Evolutionary conservation across 2,888 invertebrate genomes (phyloP).

Genomic region (Pyrochroa serraticornis): DNA sequence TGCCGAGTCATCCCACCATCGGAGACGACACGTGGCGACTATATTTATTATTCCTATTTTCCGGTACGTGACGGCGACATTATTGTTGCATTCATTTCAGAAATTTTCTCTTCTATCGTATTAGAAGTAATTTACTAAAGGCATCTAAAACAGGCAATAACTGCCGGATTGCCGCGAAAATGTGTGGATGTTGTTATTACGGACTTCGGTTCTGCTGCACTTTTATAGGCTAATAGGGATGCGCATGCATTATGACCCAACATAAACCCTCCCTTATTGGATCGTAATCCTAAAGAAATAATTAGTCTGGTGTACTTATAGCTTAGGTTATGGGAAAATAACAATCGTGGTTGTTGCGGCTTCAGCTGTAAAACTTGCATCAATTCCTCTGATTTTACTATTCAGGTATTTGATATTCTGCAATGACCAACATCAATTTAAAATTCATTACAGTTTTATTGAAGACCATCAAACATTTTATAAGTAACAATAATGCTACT

Average conservation of each 20-base stretch:
- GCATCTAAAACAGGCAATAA: constrained; percentile 5
- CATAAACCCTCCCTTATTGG: constrained; percentile 30
- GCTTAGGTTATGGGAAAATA: constrained; percentile 16
- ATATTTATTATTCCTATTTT: constrained; percentile 39
- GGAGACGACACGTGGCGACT: constrained; percentile 43
- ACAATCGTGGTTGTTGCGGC: neutral
- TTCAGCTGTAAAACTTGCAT: neutral
- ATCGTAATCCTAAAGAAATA: constrained; percentile 31
- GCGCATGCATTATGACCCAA: constrained; percentile 26
- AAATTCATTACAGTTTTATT: no score
- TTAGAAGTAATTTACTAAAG: no score
- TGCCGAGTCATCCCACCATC: constrained; percentile 46
- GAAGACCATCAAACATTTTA: no score
- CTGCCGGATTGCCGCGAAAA: constrained; percentile 2
- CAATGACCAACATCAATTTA: no score
- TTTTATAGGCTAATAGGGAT: constrained; percentile 31
- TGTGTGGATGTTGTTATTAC: neutral
- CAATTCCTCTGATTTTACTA: neutral
- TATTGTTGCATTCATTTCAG: constrained; percentile 6
- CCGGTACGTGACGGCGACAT: constrained; percentile 14
- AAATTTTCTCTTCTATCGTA: constrained; percentile 9
- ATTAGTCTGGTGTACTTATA: constrained; percentile 25
- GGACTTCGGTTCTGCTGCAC: constrained; percentile 17
- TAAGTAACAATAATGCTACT: no score
- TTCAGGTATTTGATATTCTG: no score